Base-by-base conservation (phyloP, 2,113 vertebrate species). In the Chloropsis hardwickii region DNA sequence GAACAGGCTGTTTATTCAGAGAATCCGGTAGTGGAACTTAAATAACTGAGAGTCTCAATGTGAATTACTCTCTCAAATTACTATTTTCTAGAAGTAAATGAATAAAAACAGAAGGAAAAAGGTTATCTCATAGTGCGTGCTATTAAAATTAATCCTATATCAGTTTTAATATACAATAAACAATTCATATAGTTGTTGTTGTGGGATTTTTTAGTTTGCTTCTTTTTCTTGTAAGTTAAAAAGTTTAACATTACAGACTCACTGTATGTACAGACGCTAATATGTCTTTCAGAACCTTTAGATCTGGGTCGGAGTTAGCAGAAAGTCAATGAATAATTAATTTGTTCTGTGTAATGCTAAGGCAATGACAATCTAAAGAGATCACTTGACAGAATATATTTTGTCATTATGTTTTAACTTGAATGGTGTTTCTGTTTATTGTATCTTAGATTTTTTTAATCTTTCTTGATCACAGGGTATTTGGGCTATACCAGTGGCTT, bases 401-500 rank as follows among this genome's bases (percentile, higher is more conserved):
- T 70, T 90, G 18, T 65, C 48, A 20, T 51, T 40, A 61, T 42
- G 23, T 45, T 92, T 31, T 12, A 4, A 44, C 11, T 24, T 54
- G 33, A 90, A 60, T 67, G 13, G 12, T 89, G 23, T 60, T 76
- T 78, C 37, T 79, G 22, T 70, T 73, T 74, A 56, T 56, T 64
- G 14, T 58, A 48, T n/a, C 66, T 82, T 64, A 79, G 6, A 60
- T 29, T 39, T 47, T 65, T 42, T 69, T 50, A 25, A 13, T 64
- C 25, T 74, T 22, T 76, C 14, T 71, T 35, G 12, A 79, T 95
- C 65, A 8, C 82, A 99, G 99, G 99, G 74, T 99, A 99, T 96
- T 98, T 99, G 84, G 99, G 99, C 66, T 99, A 99, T 92, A 99
- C 99, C n/a, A 99, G 99, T 40, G 99, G 99, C 20, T 98, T 99